Conservation (phyloP, 2,888 invertebrate species). For the Asteroscopus sphinx region DNA sequence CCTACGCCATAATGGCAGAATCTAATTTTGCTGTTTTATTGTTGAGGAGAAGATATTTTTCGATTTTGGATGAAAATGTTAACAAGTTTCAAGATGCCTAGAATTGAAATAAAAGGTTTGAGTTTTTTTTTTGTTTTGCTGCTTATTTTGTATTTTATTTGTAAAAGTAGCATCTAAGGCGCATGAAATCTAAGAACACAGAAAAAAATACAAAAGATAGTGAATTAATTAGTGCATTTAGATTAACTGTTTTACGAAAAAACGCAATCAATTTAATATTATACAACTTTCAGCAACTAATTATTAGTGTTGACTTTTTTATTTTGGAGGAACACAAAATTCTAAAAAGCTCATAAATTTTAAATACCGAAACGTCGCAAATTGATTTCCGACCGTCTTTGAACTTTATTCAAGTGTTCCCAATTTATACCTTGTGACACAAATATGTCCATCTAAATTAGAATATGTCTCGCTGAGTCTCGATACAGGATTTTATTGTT, state of each 20-base stretch:
- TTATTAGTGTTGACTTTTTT: too few relatives aligned
- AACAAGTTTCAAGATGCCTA: too few relatives aligned
- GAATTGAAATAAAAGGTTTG: too few relatives aligned
- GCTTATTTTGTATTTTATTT: not conserved
- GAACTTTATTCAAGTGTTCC: constrained; percentile 2
- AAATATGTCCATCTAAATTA: constrained; percentile 18
- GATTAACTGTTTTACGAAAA: too few relatives aligned
- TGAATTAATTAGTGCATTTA: too few relatives aligned
- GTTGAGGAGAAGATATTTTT: not conserved
- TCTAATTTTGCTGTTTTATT: constrained; percentile 13
- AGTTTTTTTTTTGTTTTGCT: too few relatives aligned
- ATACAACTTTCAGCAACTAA: too few relatives aligned
- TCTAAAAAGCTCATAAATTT: not conserved
- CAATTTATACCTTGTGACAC: not conserved
- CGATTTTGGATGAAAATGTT: not conserved
- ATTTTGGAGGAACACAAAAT: not conserved
- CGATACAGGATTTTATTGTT: constrained; percentile 2
- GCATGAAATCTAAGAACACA: too few relatives aligned
- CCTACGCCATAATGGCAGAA: constrained; percentile 8
- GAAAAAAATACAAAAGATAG: too few relatives aligned
- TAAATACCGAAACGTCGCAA: not conserved
- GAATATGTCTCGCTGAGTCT: not conserved
- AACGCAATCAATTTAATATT: too few relatives aligned
- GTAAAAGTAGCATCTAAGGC: too few relatives aligned
- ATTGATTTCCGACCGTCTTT: not conserved